Conservation (phyloP, 2,113 vertebrate genomes). For the Ammospiza nelsoni region DNA sequence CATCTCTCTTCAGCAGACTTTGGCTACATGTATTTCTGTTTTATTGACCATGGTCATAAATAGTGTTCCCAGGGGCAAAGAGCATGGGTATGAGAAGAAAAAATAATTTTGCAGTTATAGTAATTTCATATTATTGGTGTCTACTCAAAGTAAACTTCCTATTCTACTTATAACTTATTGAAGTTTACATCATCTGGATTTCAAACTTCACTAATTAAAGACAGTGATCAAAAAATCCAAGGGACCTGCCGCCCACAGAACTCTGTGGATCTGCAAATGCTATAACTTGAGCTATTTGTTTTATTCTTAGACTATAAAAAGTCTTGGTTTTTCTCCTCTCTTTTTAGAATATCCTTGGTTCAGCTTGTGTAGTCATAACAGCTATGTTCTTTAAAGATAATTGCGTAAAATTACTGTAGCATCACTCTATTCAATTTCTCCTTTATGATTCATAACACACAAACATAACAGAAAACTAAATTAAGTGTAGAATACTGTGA, state of each 20-base stretch:
- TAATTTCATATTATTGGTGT: neutral
- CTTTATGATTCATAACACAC: neutral
- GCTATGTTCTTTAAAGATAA: neutral
- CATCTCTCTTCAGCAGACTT: neutral
- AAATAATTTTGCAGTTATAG: neutral
- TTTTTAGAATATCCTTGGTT: neutral
- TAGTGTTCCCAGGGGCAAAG: neutral
- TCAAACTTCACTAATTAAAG: neutral
- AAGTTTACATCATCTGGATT: neutral
- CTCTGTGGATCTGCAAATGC: neutral
- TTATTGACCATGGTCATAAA: neutral
- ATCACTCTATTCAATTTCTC: neutral
- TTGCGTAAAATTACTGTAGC: neutral
- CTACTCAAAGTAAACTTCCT: neutral
- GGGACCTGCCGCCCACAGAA: neutral
- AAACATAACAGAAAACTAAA: neutral
- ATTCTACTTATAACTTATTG: neutral
- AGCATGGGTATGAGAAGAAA: neutral
- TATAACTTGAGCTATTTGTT: neutral
- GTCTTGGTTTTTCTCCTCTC: neutral
- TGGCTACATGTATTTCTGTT: neutral
- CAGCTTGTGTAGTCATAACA: neutral
- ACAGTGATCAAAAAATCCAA: neutral
- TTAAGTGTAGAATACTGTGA: neutral
- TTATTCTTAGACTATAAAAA: neutral